Conservation (phyloP, 2,888 invertebrate species). For the Odontothrips loti region DNA sequence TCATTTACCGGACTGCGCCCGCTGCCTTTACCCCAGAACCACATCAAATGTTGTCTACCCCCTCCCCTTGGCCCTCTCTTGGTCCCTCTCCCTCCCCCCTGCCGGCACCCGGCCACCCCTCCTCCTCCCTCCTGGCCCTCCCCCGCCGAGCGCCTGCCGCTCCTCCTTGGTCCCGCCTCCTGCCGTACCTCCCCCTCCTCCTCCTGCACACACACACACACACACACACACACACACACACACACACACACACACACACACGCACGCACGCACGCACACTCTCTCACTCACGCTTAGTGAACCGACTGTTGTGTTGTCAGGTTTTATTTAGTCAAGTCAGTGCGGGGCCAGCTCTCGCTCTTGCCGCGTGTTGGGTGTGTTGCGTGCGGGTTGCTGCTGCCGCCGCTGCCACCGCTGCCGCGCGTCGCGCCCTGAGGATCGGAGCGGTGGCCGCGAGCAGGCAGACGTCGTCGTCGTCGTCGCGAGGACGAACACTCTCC, state of each 20-base stretch:
- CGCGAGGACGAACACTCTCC: constrained; percentile 11
- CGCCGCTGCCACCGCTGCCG: not conserved
- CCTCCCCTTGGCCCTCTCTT: not conserved
- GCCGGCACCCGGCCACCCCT: not conserved
- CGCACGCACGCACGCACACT: too few relatives aligned
- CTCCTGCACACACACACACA: not conserved
- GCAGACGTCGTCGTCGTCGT: not conserved
- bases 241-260: too few relatives aligned
- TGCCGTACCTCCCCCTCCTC: not conserved
- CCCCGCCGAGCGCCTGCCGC: not conserved
- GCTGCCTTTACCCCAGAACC: not conserved
- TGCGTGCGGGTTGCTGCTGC: not conserved
- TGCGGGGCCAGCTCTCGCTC: not conserved
- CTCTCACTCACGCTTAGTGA: constrained; percentile 22
- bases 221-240: not conserved
- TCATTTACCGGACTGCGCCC: not conserved
- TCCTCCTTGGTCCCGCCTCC: constrained; percentile 13
- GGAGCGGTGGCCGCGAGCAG: not conserved
- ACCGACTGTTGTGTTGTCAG: constrained; percentile 16
- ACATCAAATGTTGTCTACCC: not conserved
- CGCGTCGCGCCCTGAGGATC: too few relatives aligned
- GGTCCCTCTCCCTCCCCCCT: not conserved
- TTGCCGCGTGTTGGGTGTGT: not conserved
- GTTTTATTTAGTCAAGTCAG: constrained; percentile 26
- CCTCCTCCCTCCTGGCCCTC: not conserved